Base-by-base conservation (phyloP, 2,797 vertebrate genomes). In the Australoheros facetus region DNA sequence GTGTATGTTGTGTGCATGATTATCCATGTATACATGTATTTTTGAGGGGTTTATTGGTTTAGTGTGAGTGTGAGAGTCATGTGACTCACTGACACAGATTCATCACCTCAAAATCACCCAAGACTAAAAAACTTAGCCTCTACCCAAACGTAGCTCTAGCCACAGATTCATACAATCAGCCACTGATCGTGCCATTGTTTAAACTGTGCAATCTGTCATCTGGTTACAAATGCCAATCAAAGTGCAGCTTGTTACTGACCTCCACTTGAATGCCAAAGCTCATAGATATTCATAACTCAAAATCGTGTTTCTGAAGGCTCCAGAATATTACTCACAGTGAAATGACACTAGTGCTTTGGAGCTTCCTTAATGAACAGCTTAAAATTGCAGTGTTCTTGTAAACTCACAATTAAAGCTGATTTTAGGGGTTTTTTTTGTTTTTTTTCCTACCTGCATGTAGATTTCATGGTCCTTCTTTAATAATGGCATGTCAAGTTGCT, bases 1-100 rank as follows among this genome's bases (percentile, higher is more conserved):
- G 45, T 66, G 64, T 75, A 21, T 77, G 56, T 64, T 74, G 58
- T 82, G 55, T 82, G 75, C 19, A 23, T 59, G 56, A 59, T 7
- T 51, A 30, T 71, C 28, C 64, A 72, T 76, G 57, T 71, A 9
- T 57, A 10, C 21, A 30, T 69, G 51, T 62, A 39, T 37, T 51
- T 23, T 48, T 12, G 2, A 32, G 48, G 23, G 3, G 23, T 64
- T 71, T 23, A 64, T 5, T 75, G 23, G 17, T 32, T 32, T 32
- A 32, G 2, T 7, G 7, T 32, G 32, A 7, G 28, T 30, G 28
- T 30, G 28, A 4, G 28, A 1, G 28, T 51, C 13, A 5, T 7
- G 45, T 51, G 64, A 69, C 16, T 51, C 42, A 30, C 16, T 30
- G 42, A 69, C 17, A 9, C n/a, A n/a, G 7, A 53, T 53, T n/a